Percentiles rank a stretch among this genome's conserved stretches.
phyloP scores from a whole-genome alignment of 2,888 invertebrate species.

The Morpho deidamia region DNA sequence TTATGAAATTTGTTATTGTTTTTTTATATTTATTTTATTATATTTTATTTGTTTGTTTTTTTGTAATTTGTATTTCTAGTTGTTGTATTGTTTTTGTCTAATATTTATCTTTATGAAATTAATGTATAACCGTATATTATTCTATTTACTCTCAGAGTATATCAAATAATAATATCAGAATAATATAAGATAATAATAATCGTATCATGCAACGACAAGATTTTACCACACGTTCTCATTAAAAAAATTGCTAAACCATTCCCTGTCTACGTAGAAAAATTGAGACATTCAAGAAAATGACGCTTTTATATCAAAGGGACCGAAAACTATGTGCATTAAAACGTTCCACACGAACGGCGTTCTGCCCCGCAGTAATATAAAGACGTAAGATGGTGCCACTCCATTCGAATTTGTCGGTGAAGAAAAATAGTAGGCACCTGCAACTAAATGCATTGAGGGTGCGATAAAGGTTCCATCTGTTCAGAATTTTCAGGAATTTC shows the following conservation, averaged over 20 bases:
- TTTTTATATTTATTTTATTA: no score
- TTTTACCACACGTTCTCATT: background rate
- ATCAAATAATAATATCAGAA: no score
- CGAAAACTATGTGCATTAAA: slow-evolving; percentile 31
- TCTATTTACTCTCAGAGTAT: no score
- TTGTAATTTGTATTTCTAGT: no score
- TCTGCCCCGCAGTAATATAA: slow-evolving; percentile 33
- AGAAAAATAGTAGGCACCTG: slow-evolving; percentile 73
- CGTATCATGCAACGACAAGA: no score
- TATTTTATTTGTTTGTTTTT: no score
- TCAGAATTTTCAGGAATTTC: background rate
- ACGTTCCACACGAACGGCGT: slow-evolving; percentile 37
- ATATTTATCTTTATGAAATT: no score
- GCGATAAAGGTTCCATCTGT: background rate
- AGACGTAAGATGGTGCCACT: slow-evolving; percentile 44
- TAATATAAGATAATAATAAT: no score
- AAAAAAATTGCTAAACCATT: slow-evolving; percentile 8
- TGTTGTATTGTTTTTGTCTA: no score
- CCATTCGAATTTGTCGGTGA: slow-evolving; percentile 61
- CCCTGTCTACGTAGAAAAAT: slow-evolving; percentile 8
- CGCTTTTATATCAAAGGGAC: slow-evolving; percentile 38
- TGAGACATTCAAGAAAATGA: slow-evolving; percentile 27
- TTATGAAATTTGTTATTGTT: no score
- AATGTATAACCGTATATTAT: no score
- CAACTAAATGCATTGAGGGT: slow-evolving; percentile 66